phyloP scores from a whole-genome alignment of 2,113 vertebrate species.

The Vicugna pacos region DNA sequence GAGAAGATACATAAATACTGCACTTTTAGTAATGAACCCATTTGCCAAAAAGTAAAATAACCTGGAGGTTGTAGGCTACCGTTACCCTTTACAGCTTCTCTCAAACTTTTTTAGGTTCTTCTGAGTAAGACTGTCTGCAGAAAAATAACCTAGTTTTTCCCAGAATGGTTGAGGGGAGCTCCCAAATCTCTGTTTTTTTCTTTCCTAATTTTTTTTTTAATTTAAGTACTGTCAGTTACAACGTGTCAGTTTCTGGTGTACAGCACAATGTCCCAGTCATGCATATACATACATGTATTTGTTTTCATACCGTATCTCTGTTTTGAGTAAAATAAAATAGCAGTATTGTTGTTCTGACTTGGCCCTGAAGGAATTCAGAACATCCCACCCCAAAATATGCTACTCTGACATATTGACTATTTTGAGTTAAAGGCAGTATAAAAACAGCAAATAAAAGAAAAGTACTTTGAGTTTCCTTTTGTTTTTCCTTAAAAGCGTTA shows the following conservation, averaged over 20 bases:
- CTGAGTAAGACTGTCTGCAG: background rate
- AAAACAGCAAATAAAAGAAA: background rate
- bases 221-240: no score
- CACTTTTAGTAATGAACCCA: background rate
- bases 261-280: no score
- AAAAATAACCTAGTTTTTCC: background rate
- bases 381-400: background rate
- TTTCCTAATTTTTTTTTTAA: no score
- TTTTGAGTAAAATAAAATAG: background rate
- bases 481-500: background rate
- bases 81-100: background rate
- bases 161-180: background rate
- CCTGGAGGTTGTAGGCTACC: background rate
- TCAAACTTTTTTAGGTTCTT: background rate
- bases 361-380: background rate
- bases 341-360: background rate
- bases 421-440: background rate
- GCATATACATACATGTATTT: no score
- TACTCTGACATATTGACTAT: background rate
- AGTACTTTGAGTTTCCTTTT: background rate
- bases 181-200: background rate
- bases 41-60: conserved; percentile 8
- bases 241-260: no score
- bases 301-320: no score
- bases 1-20: background rate